Percentiles rank a stretch among this genome's conserved stretches.
Conservation (phyloP, 2,888 invertebrate genomes). For the Anarsia innoxiella region DNA sequence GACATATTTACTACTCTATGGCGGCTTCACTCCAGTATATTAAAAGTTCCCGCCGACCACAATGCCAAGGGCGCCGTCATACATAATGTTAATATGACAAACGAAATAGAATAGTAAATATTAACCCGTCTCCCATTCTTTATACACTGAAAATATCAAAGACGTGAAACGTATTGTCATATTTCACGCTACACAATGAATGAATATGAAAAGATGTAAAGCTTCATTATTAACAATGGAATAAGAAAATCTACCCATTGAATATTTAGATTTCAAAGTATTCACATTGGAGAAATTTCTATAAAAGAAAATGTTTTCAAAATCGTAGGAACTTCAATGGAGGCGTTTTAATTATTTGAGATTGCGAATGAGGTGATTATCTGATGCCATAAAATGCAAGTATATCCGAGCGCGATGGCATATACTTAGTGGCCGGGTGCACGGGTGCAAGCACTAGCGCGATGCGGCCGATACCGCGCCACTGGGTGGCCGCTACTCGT, state of each 20-base stretch:
- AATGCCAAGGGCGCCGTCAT: slow-evolving; percentile 30
- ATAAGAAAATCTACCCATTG: too few species aligned
- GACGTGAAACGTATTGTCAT: slow-evolving; percentile 4
- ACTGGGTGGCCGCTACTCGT: slow-evolving; percentile 73
- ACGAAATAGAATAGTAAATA: slow-evolving; percentile 26
- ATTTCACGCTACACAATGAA: slow-evolving; percentile 5
- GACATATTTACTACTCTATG: too few species aligned
- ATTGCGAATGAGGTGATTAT: slow-evolving; percentile 66
- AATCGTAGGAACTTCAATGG: too few species aligned
- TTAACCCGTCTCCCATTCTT: slow-evolving; percentile 23
- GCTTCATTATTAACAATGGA: too few species aligned
- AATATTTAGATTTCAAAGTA: too few species aligned
- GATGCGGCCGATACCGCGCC: slow-evolving; percentile 31
- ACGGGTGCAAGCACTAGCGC: too few species aligned
- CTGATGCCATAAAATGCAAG: slow-evolving; percentile 70
- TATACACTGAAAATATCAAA: slow-evolving; percentile 17
- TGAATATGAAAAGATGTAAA: too few species aligned
- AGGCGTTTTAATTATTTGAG: slow-evolving; percentile 60
- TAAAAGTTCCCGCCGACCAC: slow-evolving; percentile 14
- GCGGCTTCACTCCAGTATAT: too few species aligned
- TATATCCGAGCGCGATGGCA: slow-evolving; percentile 36
- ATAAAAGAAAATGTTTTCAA: too few species aligned
- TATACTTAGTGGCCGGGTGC: too few species aligned
- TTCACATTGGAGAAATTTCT: too few species aligned
- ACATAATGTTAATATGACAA: slow-evolving; percentile 32